Evolutionary conservation across 2,797 vertebrate genomes (phyloP).

Genomic region (Halcyon chelicuti): DNA sequence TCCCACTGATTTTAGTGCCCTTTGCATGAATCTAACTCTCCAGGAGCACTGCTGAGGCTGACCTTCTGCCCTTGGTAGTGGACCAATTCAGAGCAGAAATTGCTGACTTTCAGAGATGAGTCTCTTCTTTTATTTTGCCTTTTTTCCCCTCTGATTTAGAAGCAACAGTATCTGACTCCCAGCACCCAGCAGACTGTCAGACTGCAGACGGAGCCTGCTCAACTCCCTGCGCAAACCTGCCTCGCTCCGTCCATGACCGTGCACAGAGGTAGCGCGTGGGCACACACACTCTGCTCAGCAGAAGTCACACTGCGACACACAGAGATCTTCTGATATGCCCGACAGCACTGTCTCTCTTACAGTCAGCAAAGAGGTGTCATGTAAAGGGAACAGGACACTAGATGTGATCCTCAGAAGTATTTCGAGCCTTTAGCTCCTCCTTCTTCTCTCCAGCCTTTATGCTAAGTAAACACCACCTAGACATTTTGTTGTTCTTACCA

Average conservation of each 20-base stretch:
- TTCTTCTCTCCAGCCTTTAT: neutral
- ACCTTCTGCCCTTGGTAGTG: neutral
- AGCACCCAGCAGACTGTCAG: neutral
- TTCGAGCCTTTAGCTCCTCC: neutral
- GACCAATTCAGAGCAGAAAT: neutral
- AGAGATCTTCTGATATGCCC: neutral
- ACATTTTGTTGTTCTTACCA: neutral
- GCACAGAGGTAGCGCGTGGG: rapidly evolving
- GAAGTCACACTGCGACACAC: neutral
- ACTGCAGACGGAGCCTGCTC: neutral
- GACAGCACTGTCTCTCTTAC: neutral
- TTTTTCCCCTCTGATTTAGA: neutral
- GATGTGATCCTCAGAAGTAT: neutral
- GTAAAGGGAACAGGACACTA: neutral
- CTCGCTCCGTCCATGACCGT: rapidly evolving
- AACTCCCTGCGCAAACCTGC: neutral
- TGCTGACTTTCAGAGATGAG: rapidly evolving
- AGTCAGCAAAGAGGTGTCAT: rapidly evolving
- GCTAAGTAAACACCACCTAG: neutral
- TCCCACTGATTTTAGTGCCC: neutral
- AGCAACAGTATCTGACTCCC: neutral
- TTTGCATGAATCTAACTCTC: neutral
- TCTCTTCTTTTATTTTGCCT: neutral
- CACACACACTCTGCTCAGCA: neutral
- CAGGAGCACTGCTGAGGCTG: neutral